Evolutionary conservation across 2,888 invertebrate species (phyloP).

Genomic region (Elmis aenea): DNA sequence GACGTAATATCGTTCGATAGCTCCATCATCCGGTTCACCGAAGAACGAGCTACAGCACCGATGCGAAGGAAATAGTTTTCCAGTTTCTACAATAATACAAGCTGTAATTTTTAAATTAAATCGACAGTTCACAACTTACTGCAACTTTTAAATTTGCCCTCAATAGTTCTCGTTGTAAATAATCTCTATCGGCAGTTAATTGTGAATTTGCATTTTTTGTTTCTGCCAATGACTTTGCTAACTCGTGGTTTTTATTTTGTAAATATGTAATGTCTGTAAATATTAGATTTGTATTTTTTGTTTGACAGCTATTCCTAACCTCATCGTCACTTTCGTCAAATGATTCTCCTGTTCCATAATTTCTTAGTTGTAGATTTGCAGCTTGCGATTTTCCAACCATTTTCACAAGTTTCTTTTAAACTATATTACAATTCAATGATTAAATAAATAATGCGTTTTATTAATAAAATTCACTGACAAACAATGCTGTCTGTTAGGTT

Average conservation of each 20-base stretch:
- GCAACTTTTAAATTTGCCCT: not conserved
- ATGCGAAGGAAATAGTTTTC: constrained; percentile 12
- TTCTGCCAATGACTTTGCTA: constrained; percentile 18
- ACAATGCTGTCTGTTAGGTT: no score
- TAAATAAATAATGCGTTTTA: no score
- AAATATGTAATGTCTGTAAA: constrained; percentile 14
- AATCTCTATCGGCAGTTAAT: constrained; percentile 8
- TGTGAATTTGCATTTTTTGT: constrained; percentile 8
- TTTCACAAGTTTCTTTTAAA: no score
- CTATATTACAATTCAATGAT: no score
- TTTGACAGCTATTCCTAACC: no score
- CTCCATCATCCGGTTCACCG: constrained; percentile 7
- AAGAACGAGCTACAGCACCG: constrained; percentile 5
- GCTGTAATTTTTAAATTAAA: no score
- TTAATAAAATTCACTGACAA: no score
- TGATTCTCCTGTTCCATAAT: no score
- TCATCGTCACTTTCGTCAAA: no score
- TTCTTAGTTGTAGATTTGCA: no score
- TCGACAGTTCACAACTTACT: constrained; percentile 6
- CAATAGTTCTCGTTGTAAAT: constrained; percentile 8
- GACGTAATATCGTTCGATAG: constrained; percentile 15
- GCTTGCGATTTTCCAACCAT: no score
- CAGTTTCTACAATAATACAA: constrained; percentile 18
- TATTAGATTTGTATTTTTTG: no score
- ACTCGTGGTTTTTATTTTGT: constrained; percentile 14